These are phyloP conservation scores for Pocillopora meandrina DNA, from an alignment of 92 coral and sea anemone genomes.

Conservation along the genomic window DNA sequence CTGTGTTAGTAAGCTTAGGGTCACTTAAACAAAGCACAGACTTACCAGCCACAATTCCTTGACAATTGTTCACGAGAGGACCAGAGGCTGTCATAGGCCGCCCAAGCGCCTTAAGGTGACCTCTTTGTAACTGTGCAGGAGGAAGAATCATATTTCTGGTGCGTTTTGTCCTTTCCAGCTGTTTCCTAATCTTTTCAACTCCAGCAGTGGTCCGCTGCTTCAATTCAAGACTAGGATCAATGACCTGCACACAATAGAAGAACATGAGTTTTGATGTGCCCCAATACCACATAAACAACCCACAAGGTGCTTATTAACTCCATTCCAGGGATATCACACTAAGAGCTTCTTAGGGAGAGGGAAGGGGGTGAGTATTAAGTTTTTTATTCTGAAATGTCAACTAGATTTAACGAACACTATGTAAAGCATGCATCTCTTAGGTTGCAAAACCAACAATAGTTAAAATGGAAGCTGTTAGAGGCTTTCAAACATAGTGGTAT, in stretches of 20 bases:
- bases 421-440: too few relatives aligned
- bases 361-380: too few relatives aligned
- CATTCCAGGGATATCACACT: too few relatives aligned
- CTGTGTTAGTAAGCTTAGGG: neutral
- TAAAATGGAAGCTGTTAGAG: too few relatives aligned
- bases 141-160: conserved; percentile 37
- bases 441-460: too few relatives aligned
- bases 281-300: too few relatives aligned
- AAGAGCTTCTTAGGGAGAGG: too few relatives aligned
- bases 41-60: conserved; percentile 77
- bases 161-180: conserved; percentile 41
- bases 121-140: conserved; percentile 42
- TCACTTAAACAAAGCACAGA: neutral
- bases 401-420: too few relatives aligned
- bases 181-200: conserved; percentile 54
- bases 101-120: conserved; percentile 67
- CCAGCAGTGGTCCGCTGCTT: conserved; percentile 70
- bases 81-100: conserved; percentile 83
- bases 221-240: conserved; percentile 78
- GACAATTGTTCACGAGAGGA: conserved; percentile 70
- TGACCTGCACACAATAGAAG: conserved; percentile 43
- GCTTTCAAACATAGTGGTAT: too few relatives aligned
- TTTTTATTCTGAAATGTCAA: too few relatives aligned
- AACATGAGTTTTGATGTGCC: too few relatives aligned
- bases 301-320: too few relatives aligned